Evolutionary conservation across 92 coral and sea anemone species (phyloP), one percentile per base, ranked within the genome.

Genomic region (Anthopleura xanthogrammica): DNA sequence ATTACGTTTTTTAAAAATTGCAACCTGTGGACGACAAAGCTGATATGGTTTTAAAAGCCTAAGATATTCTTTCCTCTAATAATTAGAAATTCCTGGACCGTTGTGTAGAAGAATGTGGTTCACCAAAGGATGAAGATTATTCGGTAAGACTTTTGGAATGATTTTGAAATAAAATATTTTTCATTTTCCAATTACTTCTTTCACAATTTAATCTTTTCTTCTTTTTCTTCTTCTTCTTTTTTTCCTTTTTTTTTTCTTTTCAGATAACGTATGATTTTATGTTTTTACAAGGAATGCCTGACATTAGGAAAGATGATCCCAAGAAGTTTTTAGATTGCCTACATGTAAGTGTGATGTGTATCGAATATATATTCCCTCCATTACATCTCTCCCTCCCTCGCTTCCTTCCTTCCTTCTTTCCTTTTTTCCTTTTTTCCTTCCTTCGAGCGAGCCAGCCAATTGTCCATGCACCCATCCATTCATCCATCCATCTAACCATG

Each of bases 261-360:
- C 77, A 93, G 98, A 85, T 93, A 39, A 92, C 98, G 14, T 91
- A 91, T 74, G 98, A 91, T 88, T 91, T 93, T 71, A 91, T 85
- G 95, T 87, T 91, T 70, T 73, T 93, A 58, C 98, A 93, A 93
- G 98, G 98, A 78, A 91, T 93, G 98, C 98, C 98, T 52, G 98
- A 93, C 52, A 92, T 93, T n/a, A 76, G 93, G 41, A 89, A 91
- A 86, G 90, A 93, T 41, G 98, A 93, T 68, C 98, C 98, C 2
- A 93, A 93, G 90, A 91, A 91, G 72, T 93, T 87, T 60, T 85
- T 93, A 13, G 95, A 91, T 77, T 90, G 94, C 48, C 71, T 93
- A 40, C 98, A 93, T 79, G 98, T 91, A 80, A 75, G 97, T 82
- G 8, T 65, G 1, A 19, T 19, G 72, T 20, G 72, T 20, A 29